Evolutionary conservation across 2,113 vertebrate species (phyloP), one percentile per base, ranked within the genome.

Genomic region (Thermophis baileyi): DNA sequence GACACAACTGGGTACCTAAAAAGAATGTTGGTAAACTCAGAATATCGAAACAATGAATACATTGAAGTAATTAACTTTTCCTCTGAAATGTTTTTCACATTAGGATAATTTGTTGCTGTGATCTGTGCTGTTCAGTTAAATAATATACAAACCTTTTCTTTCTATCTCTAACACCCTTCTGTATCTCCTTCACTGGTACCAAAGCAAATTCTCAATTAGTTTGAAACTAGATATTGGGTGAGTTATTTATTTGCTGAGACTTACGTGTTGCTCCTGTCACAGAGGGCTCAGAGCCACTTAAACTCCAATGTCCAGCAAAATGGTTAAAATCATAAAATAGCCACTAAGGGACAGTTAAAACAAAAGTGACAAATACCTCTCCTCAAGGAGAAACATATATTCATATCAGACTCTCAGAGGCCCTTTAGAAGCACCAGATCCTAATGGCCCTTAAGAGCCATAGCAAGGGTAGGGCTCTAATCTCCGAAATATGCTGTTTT

Each of bases 21-120:
- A n/a, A 46, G 55, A 89, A 91, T 91, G 69, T 50, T 94, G 93
- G 92, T 93, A 94, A 94, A 55, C 2, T 92, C 89, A 95, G 85
- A 88, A 91, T 49, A 46, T 88, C 85, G 50, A 60, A 25, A 8
- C 86, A 47, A 69, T 51, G 50, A 96, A 53, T 88, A 35, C n/a
- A 53, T 10, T 6, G 18, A 40, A 81, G 18, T 44, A 81, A 81
- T 40, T 88, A 94, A 95, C 93, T 89, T 81, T 88, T 87, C 85
- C 86, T 85, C 92, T 25, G 0, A 44, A 60, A 50, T 91, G 92
- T 89, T 93, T 47, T 93, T 89, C 90, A 95, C 95, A 93, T 92
- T 0, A 2, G 93, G 90, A 89, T 91, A 85, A 63, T 40, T 93
- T 4, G 63, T 95, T 94, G 92, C 92, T 88, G 91, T 74, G 81